phyloP scores from a whole-genome alignment of 1,140 invertebrate species.

The Wasmannia auropunctata region DNA sequence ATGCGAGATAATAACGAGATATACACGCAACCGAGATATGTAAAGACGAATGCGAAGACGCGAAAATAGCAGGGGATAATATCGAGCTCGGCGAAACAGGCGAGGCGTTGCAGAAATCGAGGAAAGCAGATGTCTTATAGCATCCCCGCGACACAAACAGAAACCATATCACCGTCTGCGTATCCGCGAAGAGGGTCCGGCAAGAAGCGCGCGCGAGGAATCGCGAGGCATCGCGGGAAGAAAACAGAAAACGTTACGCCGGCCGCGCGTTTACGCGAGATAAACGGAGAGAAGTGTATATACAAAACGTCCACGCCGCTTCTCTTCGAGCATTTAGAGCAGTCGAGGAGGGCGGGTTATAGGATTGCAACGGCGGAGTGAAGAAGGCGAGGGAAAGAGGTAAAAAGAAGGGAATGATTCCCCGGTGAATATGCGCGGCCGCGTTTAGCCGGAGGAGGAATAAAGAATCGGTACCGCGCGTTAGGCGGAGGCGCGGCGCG shows the following conservation, averaged over 20 bases:
- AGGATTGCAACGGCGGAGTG: not conserved
- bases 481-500: not conserved
- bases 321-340: constrained; percentile 1
- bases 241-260: constrained; percentile 41
- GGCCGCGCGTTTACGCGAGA: constrained; percentile 36
- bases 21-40: not conserved
- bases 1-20: constrained; percentile 23
- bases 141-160: constrained; percentile 33
- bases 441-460: constrained; percentile 38
- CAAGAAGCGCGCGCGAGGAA: too few species aligned
- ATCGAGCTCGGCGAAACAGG: constrained; percentile 19
- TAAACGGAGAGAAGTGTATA: constrained; percentile 50
- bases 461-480: constrained; percentile 51
- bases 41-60: not conserved
- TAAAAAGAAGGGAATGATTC: constrained; percentile 26
- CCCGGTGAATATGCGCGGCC: constrained; percentile 13
- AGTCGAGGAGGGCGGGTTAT: constrained; percentile 5
- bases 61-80: constrained; percentile 19
- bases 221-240: constrained; percentile 22
- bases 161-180: constrained; percentile 15
- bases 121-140: constrained; percentile 22
- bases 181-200: not conserved
- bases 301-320: not conserved
- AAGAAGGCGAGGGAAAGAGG: constrained; percentile 17
- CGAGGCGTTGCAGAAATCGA: not conserved